These are phyloP conservation scores for Lepus europaeus DNA, from an alignment of 2,113 vertebrate species.

Conservation along the genomic window DNA sequence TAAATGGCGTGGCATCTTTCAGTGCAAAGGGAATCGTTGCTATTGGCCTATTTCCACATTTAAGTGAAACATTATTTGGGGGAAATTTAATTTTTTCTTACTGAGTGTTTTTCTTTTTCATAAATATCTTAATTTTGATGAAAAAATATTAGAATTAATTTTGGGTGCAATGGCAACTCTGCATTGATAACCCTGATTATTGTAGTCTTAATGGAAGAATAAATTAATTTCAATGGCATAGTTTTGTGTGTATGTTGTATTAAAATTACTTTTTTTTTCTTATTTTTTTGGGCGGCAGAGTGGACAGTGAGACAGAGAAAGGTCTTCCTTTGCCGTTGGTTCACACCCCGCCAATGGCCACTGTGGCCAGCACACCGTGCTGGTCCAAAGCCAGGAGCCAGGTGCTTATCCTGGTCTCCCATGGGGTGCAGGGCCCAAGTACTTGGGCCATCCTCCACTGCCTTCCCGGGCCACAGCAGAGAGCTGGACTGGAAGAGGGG, in stretches of 20 bases:
- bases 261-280: background rate
- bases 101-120: background rate
- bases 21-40: background rate
- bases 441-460: no score
- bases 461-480: no score
- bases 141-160: conserved; percentile 12
- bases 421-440: no score
- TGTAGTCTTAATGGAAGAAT: conserved; percentile 54
- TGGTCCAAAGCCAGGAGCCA: no score
- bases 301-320: no score
- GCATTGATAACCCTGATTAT: background rate
- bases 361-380: no score
- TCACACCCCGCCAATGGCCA: no score
- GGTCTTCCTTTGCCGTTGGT: no score
- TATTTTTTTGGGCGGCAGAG: no score
- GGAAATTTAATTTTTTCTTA: background rate
- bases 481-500: no score
- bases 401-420: no score
- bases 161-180: conserved; percentile 10
- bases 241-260: background rate
- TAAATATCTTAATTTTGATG: background rate
- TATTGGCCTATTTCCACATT: background rate
- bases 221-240: conserved; percentile 67
- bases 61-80: conserved; percentile 26
- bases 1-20: background rate